phyloP scores from a whole-genome alignment of 1,140 invertebrate genomes.

The Drosophila sp. region DNA sequence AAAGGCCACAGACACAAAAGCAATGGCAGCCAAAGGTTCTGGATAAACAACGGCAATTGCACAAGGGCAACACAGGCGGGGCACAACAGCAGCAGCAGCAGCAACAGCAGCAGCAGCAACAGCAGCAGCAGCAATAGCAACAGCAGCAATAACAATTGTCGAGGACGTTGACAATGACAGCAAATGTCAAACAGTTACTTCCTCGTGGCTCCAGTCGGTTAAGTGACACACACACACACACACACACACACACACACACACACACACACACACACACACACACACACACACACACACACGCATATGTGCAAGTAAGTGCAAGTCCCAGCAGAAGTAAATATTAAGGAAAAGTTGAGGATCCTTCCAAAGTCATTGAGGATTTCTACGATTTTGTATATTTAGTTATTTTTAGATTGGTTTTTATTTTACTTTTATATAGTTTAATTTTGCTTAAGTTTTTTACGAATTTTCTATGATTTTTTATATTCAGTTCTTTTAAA shows the following conservation, averaged over 20 bases:
- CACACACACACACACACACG: no score
- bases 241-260: background rate
- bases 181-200: slow-evolving; percentile 74
- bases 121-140: slow-evolving; percentile 27
- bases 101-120: slow-evolving; percentile 10
- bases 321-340: no score
- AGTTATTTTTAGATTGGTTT: no score
- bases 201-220: slow-evolving; percentile 25
- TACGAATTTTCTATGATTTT: no score
- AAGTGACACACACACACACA: slow-evolving; percentile 31
- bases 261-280: background rate
- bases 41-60: slow-evolving; percentile 59
- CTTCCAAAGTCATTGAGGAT: no score
- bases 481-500: no score
- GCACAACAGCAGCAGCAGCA: slow-evolving; percentile 18
- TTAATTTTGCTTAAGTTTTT: no score
- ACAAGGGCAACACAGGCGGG: slow-evolving; percentile 58
- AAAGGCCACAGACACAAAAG: slow-evolving; percentile 56
- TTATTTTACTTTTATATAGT: no score
- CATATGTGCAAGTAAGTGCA: no score
- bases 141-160: slow-evolving; percentile 38
- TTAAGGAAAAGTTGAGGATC: no score
- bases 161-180: slow-evolving; percentile 72
- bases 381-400: no score
- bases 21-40: slow-evolving; percentile 33